These are phyloP conservation scores for Apostichopus leukothele DNA, from an alignment of 53 echinoderm and acorn worm genomes.

Conservation along the genomic window DNA sequence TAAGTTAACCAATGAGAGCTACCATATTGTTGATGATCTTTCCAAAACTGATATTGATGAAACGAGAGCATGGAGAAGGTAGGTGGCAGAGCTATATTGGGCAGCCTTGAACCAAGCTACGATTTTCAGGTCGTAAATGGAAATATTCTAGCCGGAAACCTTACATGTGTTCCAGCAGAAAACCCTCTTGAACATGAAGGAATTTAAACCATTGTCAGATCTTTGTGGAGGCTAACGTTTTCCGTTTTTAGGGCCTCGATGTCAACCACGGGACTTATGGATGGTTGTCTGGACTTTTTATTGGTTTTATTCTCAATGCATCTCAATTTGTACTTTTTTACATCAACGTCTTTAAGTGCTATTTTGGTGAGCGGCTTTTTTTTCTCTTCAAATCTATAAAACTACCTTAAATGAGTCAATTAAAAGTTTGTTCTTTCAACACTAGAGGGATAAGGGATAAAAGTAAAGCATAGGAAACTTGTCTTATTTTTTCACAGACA, in stretches of 20 bases:
- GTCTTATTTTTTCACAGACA: neutral
- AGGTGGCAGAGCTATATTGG: neutral
- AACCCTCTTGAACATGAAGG: neutral
- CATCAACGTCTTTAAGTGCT: neutral
- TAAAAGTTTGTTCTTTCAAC: neutral
- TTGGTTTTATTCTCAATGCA: neutral
- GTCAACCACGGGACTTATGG: too few species aligned
- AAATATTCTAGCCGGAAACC: neutral
- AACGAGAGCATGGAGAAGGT: conserved; percentile 5
- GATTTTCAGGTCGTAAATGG: conserved; percentile 9
- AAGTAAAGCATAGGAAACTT: neutral
- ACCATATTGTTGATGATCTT: neutral
- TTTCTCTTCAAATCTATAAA: neutral
- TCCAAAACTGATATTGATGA: conserved; percentile 1
- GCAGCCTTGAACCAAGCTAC: neutral
- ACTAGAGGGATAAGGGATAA: neutral
- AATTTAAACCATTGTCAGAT: neutral
- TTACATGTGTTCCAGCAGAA: neutral
- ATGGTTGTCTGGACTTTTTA: neutral
- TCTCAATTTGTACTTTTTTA: neutral
- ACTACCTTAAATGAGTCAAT: neutral
- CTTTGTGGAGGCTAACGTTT: neutral
- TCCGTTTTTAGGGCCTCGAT: neutral
- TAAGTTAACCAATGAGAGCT: neutral
- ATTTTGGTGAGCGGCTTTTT: neutral